Conservation (phyloP, 1,140 invertebrate genomes). For the Bathynomus jamesi region DNA sequence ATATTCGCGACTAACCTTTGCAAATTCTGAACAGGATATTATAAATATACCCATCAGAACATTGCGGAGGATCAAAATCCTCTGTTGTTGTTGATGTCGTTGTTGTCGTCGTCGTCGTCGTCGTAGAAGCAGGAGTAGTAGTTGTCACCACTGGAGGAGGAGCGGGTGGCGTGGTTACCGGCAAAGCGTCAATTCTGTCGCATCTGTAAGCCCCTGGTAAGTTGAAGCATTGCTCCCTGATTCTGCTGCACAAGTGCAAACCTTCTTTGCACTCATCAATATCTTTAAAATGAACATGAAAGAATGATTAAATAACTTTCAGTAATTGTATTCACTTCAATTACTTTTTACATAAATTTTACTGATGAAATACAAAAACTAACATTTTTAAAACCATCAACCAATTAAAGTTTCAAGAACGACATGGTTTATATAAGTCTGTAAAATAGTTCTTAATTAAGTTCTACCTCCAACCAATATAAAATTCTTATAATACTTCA, state of each 20-base stretch:
- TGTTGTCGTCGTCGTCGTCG: not conserved
- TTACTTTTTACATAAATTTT: no score
- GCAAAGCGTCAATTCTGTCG: conserved; percentile 24
- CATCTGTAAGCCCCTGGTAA: conserved; percentile 43
- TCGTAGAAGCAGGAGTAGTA: no score
- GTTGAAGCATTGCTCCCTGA: conserved; percentile 41
- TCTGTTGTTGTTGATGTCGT: not conserved
- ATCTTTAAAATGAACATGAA: conserved; percentile 44
- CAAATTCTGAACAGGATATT: not conserved
- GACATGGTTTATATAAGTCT: no score
- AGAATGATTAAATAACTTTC: no score
- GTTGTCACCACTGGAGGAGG: not conserved
- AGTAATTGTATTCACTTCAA: no score
- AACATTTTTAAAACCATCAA: no score
- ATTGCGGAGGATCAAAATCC: conserved; percentile 13
- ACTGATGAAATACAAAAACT: no score
- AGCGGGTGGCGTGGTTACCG: not conserved
- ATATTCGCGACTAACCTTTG: no score
- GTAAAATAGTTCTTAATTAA: no score
- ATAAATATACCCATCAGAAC: conserved; percentile 16
- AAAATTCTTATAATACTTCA: no score
- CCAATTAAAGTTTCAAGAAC: no score
- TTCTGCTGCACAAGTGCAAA: conserved; percentile 37
- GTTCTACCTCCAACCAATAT: no score
- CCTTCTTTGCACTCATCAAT: conserved; percentile 52